Evolutionary conservation across 2,113 vertebrate genomes (phyloP).

Genomic region (Myxocyprinus asiaticus): DNA sequence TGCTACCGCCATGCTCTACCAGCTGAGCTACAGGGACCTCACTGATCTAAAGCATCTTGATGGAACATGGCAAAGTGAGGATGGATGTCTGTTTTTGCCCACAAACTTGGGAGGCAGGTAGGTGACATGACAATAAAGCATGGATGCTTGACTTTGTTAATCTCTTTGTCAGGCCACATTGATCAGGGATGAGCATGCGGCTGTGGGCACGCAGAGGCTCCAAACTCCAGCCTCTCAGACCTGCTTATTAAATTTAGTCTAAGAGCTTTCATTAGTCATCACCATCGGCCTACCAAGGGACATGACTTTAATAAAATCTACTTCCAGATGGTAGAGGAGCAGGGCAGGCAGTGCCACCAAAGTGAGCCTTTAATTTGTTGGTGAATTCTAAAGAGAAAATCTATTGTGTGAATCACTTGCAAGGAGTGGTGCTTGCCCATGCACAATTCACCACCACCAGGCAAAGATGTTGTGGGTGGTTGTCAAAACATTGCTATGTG

Average conservation of each 20-base stretch:
- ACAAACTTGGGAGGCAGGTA: background rate
- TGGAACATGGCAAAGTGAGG: background rate
- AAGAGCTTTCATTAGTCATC: constrained; percentile 68
- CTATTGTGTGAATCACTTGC: constrained; percentile 4
- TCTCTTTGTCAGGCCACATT: constrained; percentile 56
- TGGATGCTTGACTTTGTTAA: constrained; percentile 37
- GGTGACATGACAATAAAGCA: constrained; percentile 55
- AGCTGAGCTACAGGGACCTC: background rate
- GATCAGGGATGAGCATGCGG: constrained; percentile 53
- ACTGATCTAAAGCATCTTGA: background rate
- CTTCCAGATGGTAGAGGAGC: constrained; percentile 42
- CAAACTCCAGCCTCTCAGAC: constrained; percentile 17
- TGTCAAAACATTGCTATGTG: no score
- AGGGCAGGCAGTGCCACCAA: constrained; percentile 30
- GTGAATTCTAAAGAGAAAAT: constrained; percentile 48
- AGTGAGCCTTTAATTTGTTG: constrained; percentile 52
- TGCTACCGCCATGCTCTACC: background rate
- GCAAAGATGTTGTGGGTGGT: no score
- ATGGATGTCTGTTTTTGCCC: background rate
- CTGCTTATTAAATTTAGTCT: constrained; percentile 70
- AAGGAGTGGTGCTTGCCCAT: background rate
- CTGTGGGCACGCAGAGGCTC: background rate
- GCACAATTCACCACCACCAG: no score
- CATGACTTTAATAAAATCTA: constrained; percentile 68
- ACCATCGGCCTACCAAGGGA: constrained; percentile 57